Conservation (phyloP, 2,797 vertebrate species). For the Remorina albescens region DNA sequence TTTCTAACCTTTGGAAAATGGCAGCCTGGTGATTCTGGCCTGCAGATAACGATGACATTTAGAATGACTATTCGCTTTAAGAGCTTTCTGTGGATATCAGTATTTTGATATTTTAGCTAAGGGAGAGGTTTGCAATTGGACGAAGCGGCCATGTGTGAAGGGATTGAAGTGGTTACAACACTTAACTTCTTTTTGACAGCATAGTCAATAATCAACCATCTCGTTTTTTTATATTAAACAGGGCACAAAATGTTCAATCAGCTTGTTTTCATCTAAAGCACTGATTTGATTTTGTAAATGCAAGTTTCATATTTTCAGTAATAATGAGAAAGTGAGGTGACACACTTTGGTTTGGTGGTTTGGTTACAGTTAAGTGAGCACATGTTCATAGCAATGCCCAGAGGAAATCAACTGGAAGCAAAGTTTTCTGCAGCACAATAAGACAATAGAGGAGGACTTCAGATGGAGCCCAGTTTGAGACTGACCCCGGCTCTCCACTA, state of each 20-base stretch:
- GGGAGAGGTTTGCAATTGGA: conserved; percentile 2
- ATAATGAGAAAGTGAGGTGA: neutral
- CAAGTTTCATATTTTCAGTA: neutral
- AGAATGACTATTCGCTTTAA: conserved; percentile 18
- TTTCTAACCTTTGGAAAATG: conserved; percentile 77
- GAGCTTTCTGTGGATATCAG: conserved; percentile 1
- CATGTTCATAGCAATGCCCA: neutral
- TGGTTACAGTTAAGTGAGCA: neutral
- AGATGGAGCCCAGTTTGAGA: conserved; percentile 8
- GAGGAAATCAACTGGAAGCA: conserved; percentile 8
- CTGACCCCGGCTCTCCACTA: conserved; percentile 54
- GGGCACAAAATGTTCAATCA: neutral
- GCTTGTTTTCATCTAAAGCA: neutral
- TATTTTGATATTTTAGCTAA: conserved; percentile 12
- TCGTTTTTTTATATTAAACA: neutral
- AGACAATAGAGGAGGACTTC: conserved; percentile 32
- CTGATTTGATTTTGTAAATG: neutral
- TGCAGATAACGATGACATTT: conserved; percentile 25
- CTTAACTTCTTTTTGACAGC: neutral
- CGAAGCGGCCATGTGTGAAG: neutral
- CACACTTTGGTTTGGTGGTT: neutral
- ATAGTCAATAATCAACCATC: too few relatives aligned
- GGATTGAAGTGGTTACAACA: neutral
- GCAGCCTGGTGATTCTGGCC: conserved; percentile 40
- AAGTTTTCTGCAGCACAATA: conserved; percentile 4